Conservation (phyloP, 2,888 invertebrate species). For the Leucophenga montana region DNA sequence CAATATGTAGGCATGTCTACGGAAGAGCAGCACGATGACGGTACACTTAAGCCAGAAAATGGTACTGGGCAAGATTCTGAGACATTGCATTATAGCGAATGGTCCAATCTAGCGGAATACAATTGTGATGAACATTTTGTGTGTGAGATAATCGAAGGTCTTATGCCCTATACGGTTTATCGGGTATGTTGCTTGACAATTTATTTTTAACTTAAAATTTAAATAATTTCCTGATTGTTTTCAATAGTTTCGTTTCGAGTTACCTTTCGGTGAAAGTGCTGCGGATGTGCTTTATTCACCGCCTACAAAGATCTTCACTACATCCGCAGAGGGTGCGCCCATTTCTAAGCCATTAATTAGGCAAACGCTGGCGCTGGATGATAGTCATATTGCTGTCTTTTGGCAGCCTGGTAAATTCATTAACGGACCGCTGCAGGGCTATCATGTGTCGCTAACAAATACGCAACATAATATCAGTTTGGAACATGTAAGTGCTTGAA, state of each 20-base stretch:
- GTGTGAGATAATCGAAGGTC: constrained; percentile 81
- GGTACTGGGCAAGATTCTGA: neutral
- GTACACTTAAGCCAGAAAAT: neutral
- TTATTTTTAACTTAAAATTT: neutral
- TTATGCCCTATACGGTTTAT: constrained; percentile 92
- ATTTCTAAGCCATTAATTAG: constrained; percentile 84
- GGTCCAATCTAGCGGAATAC: constrained; percentile 79
- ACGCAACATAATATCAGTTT: constrained; percentile 76
- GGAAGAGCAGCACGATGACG: constrained; percentile 73
- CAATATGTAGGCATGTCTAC: constrained; percentile 62
- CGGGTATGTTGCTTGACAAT: constrained; percentile 76
- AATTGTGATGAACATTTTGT: constrained; percentile 77
- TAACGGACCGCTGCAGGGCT: constrained; percentile 90
- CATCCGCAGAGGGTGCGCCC: constrained; percentile 82
- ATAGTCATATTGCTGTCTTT: constrained; percentile 87
- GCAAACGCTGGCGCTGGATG: constrained; percentile 85
- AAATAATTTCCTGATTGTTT: neutral
- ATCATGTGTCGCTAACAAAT: constrained; percentile 81
- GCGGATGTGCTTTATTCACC: constrained; percentile 82
- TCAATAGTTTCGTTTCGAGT: constrained; percentile 88
- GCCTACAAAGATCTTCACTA: constrained; percentile 84
- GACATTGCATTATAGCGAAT: constrained; percentile 75
- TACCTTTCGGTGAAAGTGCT: constrained; percentile 81
- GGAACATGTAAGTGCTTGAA: constrained; percentile 76
- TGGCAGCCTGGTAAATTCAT: constrained; percentile 92